Evolutionary conservation across 2,888 invertebrate species (phyloP).

Genomic region (Barypeithes pellucidus): DNA sequence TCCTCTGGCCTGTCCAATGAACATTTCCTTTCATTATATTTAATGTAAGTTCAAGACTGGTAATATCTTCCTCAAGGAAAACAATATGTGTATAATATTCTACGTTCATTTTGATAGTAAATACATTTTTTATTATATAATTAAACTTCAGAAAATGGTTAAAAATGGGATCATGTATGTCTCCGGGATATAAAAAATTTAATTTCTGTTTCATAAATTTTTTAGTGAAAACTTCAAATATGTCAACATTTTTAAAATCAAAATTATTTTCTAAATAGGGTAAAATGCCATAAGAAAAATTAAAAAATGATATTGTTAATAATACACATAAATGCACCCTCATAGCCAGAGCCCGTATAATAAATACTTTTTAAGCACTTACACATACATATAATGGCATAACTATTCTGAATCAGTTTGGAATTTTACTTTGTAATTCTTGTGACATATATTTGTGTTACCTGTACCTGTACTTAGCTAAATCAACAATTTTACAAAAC

Average conservation of each 20-base stretch:
- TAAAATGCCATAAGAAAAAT: neutral
- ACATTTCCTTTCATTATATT: neutral
- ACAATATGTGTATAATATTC: neutral
- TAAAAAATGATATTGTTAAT: neutral
- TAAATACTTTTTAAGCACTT: too few species aligned
- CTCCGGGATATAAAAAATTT: constrained; percentile 3
- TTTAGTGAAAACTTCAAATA: neutral
- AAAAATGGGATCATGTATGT: neutral
- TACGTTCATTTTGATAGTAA: neutral
- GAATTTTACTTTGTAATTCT: too few species aligned
- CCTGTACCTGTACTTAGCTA: neutral
- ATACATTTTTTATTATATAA: neutral
- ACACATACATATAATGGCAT: too few species aligned
- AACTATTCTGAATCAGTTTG: too few species aligned
- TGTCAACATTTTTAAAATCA: neutral
- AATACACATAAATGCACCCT: neutral
- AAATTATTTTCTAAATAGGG: neutral
- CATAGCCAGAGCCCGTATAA: too few species aligned
- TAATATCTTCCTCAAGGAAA: constrained; percentile 7
- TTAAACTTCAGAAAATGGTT: neutral
- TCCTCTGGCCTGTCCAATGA: neutral
- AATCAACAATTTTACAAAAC: neutral
- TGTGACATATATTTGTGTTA: too few species aligned
- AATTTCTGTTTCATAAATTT: neutral
- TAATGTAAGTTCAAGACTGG: neutral